Evolutionary conservation across 2,797 vertebrate species (phyloP).

Genomic region (Characodon lateralis): DNA sequence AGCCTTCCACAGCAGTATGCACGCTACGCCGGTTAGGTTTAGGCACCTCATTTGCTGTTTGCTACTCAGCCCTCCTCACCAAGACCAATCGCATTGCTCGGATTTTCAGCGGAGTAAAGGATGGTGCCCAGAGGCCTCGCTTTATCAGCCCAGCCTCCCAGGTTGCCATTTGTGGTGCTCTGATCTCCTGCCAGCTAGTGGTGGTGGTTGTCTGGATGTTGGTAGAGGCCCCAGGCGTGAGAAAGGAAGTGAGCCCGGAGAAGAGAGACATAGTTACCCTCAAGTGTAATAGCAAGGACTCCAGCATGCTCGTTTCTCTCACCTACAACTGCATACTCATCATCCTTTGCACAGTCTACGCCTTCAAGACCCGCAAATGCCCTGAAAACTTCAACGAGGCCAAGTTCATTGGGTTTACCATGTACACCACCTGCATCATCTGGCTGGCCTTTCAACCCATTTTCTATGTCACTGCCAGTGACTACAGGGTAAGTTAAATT

Average conservation of each 20-base stretch:
- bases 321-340: slow-evolving; percentile 98
- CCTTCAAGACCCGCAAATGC: slow-evolving; percentile 99
- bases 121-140: slow-evolving; percentile 91
- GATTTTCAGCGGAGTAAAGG: slow-evolving; percentile 94
- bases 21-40: slow-evolving; percentile 91
- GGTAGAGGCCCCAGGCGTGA: slow-evolving; percentile 90
- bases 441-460: slow-evolving; percentile 99
- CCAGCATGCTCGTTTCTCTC: slow-evolving; percentile 96
- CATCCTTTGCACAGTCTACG: slow-evolving; percentile 96
- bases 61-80: slow-evolving; percentile 96
- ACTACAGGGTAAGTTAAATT: slow-evolving; percentile 90
- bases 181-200: slow-evolving; percentile 96
- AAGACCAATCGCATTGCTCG: slow-evolving; percentile 98
- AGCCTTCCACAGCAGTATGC: slow-evolving; percentile 91
- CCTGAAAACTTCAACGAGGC: slow-evolving; percentile 99
- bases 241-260: slow-evolving; percentile 93
- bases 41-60: slow-evolving; percentile 95
- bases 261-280: slow-evolving; percentile 93
- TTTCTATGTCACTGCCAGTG: slow-evolving; percentile 98
- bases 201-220: slow-evolving; percentile 93
- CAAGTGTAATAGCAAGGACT: slow-evolving; percentile 95
- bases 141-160: slow-evolving; percentile 98
- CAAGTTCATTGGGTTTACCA: slow-evolving; percentile 99
- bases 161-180: slow-evolving; percentile 92
- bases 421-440: slow-evolving; percentile 99